Percentiles rank a stretch among this genome's conserved stretches.
Evolutionary conservation across 1,140 invertebrate species (phyloP).

Genomic region (Ceratina calcarata): DNA sequence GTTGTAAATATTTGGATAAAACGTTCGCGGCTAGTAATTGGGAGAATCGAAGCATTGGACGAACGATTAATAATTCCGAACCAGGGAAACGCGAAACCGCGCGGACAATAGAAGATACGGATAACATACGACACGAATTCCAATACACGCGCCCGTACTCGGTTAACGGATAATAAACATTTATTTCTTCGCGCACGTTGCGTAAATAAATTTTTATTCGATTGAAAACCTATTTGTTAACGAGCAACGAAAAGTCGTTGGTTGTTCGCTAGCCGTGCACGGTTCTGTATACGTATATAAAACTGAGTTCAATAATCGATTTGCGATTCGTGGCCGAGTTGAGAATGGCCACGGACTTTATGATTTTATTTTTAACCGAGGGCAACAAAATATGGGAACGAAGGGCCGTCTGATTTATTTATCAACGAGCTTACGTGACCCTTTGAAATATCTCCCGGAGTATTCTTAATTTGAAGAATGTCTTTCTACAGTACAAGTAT

Average conservation of each 20-base stretch:
- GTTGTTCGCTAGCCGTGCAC: not conserved
- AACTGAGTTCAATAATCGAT: not conserved
- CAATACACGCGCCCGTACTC: not conserved
- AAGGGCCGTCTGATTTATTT: slow-evolving; percentile 7
- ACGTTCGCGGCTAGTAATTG: too few species aligned
- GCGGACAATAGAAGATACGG: not conserved
- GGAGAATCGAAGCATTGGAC: not conserved
- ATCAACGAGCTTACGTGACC: not conserved
- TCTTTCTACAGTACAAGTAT: not conserved
- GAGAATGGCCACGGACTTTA: not conserved
- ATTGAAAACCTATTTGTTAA: slow-evolving; percentile 7
- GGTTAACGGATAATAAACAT: slow-evolving; percentile 1
- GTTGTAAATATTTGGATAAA: not conserved
- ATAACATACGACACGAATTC: not conserved
- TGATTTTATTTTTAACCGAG: not conserved
- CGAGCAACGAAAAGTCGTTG: not conserved
- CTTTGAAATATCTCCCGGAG: not conserved
- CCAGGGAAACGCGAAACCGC: not conserved
- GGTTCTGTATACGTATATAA: not conserved
- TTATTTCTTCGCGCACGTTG: not conserved
- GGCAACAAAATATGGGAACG: not conserved
- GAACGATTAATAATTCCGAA: not conserved
- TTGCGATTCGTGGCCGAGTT: not conserved
- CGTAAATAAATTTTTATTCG: slow-evolving; percentile 11
- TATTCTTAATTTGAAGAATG: slow-evolving; percentile 22